Evolutionary conservation across 2,113 vertebrate genomes (phyloP).

Genomic region (Burhinus bistriatus): DNA sequence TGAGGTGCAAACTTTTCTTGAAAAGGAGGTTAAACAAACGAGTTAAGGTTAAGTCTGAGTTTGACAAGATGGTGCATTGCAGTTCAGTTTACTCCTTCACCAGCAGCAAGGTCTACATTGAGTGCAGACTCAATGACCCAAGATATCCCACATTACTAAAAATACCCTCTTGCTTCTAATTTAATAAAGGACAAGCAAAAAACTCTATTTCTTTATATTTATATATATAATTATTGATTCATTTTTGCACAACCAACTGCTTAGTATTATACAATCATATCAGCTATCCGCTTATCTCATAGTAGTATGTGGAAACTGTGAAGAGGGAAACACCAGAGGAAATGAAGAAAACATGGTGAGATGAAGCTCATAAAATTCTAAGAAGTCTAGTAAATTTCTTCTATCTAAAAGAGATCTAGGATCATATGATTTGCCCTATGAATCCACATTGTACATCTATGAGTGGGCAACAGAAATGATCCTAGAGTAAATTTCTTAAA

Average conservation of each 20-base stretch:
- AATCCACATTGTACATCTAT: neutral
- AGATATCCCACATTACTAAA: neutral
- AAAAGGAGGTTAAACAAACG: neutral
- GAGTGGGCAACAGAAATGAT: accelerated
- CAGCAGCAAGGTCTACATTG: neutral
- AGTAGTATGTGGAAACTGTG: neutral
- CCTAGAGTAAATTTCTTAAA: neutral
- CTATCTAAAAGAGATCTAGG: neutral
- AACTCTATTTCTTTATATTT: accelerated
- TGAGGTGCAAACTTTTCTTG: neutral
- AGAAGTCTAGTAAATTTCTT: neutral
- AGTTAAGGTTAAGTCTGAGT: neutral
- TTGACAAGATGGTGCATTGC: accelerated
- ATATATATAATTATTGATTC: neutral
- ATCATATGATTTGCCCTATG: neutral
- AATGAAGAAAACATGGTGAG: neutral
- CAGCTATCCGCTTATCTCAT: neutral
- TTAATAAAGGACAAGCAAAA: neutral
- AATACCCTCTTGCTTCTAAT: neutral
- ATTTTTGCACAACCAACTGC: neutral
- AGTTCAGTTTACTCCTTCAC: neutral
- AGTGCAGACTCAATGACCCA: neutral
- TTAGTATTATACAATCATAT: neutral
- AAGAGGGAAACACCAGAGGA: neutral
- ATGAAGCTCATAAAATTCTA: neutral